phyloP scores from a whole-genome alignment of 2,888 invertebrate species.

The Scrobipalpa atriplicella region DNA sequence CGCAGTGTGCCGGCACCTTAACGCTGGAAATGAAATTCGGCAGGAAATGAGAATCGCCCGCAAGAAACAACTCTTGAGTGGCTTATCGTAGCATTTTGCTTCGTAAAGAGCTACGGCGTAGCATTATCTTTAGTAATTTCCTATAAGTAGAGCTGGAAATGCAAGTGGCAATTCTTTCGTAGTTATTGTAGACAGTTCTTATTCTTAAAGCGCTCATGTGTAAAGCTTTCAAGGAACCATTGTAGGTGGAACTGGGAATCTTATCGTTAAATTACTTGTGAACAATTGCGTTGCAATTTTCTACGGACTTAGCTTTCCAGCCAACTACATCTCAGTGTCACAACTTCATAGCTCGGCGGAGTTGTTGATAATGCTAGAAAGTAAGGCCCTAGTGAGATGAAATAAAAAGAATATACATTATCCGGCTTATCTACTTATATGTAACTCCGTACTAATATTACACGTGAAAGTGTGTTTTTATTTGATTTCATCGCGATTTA shows the following conservation, averaged over 20 bases:
- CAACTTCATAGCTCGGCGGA: not conserved
- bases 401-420: not conserved
- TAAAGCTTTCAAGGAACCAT: not conserved
- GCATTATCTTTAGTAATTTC: not conserved
- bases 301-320: constrained; percentile 18
- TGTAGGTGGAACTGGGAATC: not conserved
- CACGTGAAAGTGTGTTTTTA: too few species aligned
- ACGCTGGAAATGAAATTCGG: not conserved
- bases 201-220: constrained; percentile 7
- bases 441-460: too few species aligned
- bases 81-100: constrained; percentile 16
- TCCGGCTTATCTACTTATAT: too few species aligned
- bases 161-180: not conserved
- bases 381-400: not conserved
- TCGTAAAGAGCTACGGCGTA: constrained; percentile 12
- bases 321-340: constrained; percentile 16
- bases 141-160: not conserved
- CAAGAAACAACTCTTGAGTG: not conserved
- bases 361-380: not conserved
- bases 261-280: constrained; percentile 12
- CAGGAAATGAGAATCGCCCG: not conserved
- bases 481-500: too few species aligned
- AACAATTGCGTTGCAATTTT: constrained; percentile 20
- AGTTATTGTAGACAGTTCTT: not conserved
- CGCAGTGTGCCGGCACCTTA: not conserved